phyloP scores from a whole-genome alignment of 1,140 invertebrate genomes.

The Araneus ventricosus region DNA sequence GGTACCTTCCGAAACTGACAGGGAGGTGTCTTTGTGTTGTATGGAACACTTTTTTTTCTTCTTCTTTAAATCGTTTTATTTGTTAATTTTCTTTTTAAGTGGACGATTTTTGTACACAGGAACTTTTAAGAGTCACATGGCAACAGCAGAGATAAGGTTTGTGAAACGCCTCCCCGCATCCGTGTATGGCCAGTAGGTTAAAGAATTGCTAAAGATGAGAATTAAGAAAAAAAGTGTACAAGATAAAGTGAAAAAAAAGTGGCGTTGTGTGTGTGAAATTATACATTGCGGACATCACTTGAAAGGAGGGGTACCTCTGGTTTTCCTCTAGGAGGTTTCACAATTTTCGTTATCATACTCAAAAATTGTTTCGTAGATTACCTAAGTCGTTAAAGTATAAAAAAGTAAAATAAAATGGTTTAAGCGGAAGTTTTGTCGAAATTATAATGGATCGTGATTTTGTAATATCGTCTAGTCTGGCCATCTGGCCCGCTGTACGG shows the following conservation, averaged over 20 bases:
- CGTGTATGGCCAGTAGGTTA: background rate
- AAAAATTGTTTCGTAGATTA: background rate
- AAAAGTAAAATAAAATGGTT: background rate
- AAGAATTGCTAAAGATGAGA: background rate
- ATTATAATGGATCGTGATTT: background rate
- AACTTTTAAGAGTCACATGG: slow-evolving; percentile 8
- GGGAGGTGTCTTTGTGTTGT: slow-evolving; percentile 35
- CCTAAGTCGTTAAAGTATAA: background rate
- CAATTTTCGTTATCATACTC: background rate
- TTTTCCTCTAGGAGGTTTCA: background rate
- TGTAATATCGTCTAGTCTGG: background rate
- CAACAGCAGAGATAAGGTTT: background rate
- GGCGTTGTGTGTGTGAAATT: background rate
- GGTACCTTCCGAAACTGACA: background rate
- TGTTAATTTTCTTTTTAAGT: background rate
- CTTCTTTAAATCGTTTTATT: background rate
- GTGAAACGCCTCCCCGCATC: background rate
- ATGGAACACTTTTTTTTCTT: slow-evolving; percentile 9
- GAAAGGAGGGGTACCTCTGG: background rate
- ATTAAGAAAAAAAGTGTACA: background rate
- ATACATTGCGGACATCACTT: background rate
- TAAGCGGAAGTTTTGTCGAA: background rate
- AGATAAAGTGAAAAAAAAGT: background rate
- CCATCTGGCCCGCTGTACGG: background rate
- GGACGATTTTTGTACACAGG: background rate